phyloP scores from a whole-genome alignment of 2,113 vertebrate genomes.

The Ia io region DNA sequence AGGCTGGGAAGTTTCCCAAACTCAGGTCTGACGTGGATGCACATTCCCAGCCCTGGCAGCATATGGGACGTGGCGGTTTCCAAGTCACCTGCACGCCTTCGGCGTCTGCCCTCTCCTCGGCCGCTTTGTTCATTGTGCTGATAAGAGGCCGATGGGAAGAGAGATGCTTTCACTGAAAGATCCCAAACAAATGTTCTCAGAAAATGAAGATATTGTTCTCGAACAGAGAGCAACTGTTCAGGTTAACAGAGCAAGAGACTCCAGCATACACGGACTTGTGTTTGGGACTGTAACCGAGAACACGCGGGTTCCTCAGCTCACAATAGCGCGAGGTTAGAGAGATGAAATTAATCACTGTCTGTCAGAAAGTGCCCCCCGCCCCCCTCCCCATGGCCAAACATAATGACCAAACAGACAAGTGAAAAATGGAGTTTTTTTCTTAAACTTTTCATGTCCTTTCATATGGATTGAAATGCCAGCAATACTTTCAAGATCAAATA shows the following conservation, averaged over 20 bases:
- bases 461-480: not conserved
- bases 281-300: conserved; percentile 61
- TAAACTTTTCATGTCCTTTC: conserved; percentile 23
- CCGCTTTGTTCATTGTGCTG: conserved; percentile 73
- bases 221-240: conserved; percentile 79
- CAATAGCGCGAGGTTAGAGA: conserved; percentile 48
- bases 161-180: conserved; percentile 75
- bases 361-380: not conserved
- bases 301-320: conserved; percentile 59
- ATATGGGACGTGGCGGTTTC: not conserved
- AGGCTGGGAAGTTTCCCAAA: not conserved
- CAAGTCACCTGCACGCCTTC: conserved; percentile 70
- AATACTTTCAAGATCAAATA: conserved; percentile 10
- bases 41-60: not conserved
- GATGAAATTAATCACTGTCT: conserved; percentile 54
- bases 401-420: not conserved
- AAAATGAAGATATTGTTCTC: conserved; percentile 79
- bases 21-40: not conserved
- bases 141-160: conserved; percentile 69
- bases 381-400: conserved; percentile 12
- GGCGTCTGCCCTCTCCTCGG: conserved; percentile 54
- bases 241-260: conserved; percentile 72
- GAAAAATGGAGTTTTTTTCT: conserved; percentile 18
- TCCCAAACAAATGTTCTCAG: conserved; percentile 75
- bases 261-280: conserved; percentile 46